These are phyloP conservation scores for Gymnothorax javanicus DNA, from an alignment of 2,797 vertebrate species.

Conservation along the genomic window DNA sequence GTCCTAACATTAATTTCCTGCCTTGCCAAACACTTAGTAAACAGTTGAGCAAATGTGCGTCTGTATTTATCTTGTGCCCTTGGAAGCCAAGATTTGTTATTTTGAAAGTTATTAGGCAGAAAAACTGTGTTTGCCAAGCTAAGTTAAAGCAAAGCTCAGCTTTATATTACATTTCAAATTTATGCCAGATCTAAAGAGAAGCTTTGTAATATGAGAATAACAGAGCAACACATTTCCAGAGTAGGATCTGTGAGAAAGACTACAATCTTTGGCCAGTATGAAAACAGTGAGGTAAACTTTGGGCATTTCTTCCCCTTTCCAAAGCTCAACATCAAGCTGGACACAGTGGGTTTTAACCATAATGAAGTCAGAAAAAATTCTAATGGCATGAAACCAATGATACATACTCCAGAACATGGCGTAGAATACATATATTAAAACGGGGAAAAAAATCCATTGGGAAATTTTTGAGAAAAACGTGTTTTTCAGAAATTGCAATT, in stretches of 20 bases:
- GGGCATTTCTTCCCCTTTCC: slow-evolving; percentile 21
- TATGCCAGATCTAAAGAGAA: slow-evolving; percentile 9
- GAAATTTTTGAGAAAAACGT: too few relatives aligned
- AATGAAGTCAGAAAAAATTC: too few relatives aligned
- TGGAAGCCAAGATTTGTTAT: slow-evolving; percentile 24
- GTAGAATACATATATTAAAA: too few relatives aligned
- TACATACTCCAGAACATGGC: too few relatives aligned
- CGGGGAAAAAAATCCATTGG: too few relatives aligned
- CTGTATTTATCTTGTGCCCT: slow-evolving; percentile 14
- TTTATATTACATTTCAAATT: slow-evolving; percentile 16
- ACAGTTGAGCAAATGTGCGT: slow-evolving; percentile 6
- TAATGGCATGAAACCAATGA: too few relatives aligned
- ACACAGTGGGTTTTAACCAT: too few relatives aligned
- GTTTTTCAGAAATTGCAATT: too few relatives aligned
- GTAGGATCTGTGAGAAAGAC: neutral
- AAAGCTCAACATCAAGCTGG: slow-evolving; percentile 40
- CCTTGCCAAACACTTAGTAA: neutral
- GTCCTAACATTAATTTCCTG: neutral
- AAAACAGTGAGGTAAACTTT: slow-evolving; percentile 11
- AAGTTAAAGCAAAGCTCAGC: slow-evolving; percentile 19
- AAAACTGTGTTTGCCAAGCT: slow-evolving; percentile 23
- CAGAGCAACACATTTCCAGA: neutral
- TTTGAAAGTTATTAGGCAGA: slow-evolving; percentile 20
- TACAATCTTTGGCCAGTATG: slow-evolving; percentile 36
- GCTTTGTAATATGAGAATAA: slow-evolving; percentile 22